These are phyloP conservation scores for Eptatretus atami DNA, from an alignment of 2,797 vertebrate species.

Conservation along the genomic window DNA sequence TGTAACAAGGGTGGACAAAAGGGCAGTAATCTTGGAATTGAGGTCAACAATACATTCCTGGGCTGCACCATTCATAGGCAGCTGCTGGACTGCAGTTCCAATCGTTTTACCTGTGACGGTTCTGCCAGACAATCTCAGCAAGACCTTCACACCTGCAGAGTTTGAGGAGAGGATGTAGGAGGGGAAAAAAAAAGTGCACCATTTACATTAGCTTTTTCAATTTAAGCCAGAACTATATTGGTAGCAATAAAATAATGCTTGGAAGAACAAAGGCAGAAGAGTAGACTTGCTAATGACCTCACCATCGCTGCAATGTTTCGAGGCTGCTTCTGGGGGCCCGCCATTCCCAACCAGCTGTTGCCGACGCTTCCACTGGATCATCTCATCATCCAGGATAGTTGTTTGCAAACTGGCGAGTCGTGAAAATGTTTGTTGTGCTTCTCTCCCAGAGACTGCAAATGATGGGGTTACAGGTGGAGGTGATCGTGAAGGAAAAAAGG, in stretches of 20 bases:
- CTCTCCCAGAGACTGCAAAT: constrained; percentile 36
- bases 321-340: constrained; percentile 12
- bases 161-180: too few relatives aligned
- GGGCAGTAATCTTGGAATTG: constrained; percentile 37
- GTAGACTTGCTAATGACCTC: background rate
- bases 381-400: constrained; percentile 53
- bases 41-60: background rate
- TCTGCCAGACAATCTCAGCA: constrained; percentile 31
- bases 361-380: constrained; percentile 81
- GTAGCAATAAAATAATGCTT: too few relatives aligned
- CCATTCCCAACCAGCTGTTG: constrained; percentile 71
- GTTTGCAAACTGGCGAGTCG: constrained; percentile 64
- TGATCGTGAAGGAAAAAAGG: too few relatives aligned
- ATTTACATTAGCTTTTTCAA: too few relatives aligned
- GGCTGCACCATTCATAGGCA: background rate
- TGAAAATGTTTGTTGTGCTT: constrained; percentile 54
- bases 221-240: too few relatives aligned
- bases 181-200: too few relatives aligned
- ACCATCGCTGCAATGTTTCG: constrained; percentile 5
- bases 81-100: constrained; percentile 12
- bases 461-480: too few relatives aligned
- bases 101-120: constrained; percentile 40
- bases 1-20: constrained; percentile 66
- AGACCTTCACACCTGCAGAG: constrained; percentile 25
- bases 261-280: too few relatives aligned